Percentiles rank a stretch among this genome's conserved stretches.
These are phyloP conservation scores for Microcebus jonahi DNA, from an alignment of 2,113 vertebrate genomes.

Conservation along the genomic window DNA sequence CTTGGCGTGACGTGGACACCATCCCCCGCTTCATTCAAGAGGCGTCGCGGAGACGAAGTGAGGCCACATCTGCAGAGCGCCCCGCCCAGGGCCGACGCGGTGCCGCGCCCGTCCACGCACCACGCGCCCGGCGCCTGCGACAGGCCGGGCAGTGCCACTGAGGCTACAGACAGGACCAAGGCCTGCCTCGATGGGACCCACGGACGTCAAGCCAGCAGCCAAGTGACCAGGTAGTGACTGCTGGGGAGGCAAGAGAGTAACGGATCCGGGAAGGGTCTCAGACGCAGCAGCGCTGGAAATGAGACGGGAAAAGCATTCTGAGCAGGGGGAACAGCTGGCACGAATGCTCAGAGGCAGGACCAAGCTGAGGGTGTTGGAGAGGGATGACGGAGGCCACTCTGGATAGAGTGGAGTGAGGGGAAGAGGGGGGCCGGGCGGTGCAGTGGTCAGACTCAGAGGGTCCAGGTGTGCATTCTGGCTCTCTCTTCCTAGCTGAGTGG, in stretches of 20 bases:
- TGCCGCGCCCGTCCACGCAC: fast-evolving
- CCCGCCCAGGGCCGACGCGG: neutral
- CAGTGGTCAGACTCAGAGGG: neutral
- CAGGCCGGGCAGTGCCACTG: fast-evolving
- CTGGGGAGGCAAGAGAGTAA: neutral
- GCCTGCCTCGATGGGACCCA: fast-evolving
- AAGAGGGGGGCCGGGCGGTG: fast-evolving
- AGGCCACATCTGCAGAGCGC: neutral
- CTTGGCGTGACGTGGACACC: neutral
- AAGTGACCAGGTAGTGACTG: neutral
- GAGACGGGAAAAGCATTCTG: neutral
- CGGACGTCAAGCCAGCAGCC: neutral
- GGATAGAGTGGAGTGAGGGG: neutral
- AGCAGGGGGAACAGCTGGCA: neutral
- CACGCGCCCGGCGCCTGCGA: fast-evolving
- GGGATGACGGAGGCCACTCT: fast-evolving
- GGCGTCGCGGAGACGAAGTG: fast-evolving
- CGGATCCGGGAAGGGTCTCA: neutral
- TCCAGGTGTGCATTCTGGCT: too few relatives aligned
- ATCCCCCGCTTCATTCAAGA: too few relatives aligned
- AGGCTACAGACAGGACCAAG: neutral
- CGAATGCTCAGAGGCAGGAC: neutral
- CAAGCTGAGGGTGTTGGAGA: neutral
- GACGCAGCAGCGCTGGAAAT: neutral
- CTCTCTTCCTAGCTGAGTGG: neutral